These are phyloP conservation scores for Standfussiana lucernea DNA, from an alignment of 2,888 invertebrate genomes.

Conservation along the genomic window DNA sequence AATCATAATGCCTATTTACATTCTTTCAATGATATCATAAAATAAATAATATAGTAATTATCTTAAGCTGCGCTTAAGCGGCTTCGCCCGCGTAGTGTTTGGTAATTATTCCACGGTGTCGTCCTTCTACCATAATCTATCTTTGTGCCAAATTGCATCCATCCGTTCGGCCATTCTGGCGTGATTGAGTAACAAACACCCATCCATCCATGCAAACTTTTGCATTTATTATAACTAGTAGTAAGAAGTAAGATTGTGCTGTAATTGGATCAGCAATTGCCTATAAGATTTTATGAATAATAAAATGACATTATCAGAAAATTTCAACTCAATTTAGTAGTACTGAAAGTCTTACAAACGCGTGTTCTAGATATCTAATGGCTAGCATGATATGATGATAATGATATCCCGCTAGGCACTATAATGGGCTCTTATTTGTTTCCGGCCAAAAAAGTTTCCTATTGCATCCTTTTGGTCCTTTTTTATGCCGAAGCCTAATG, in stretches of 20 bases:
- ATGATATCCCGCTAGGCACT: conserved; percentile 1
- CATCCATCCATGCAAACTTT: no score
- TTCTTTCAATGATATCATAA: background rate
- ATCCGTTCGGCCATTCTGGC: no score
- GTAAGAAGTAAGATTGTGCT: no score
- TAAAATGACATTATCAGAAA: background rate
- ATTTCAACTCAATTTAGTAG: background rate
- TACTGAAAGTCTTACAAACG: background rate
- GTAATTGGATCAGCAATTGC: background rate
- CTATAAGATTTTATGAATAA: background rate
- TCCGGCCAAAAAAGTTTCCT: background rate
- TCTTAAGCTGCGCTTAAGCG: no score
- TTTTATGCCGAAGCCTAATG: background rate
- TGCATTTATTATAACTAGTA: no score
- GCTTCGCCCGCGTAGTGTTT: no score
- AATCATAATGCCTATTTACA: background rate
- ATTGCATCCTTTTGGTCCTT: background rate
- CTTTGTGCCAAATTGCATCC: no score
- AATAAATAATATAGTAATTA: no score
- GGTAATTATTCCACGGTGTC: no score
- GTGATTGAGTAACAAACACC: no score
- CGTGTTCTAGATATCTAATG: background rate
- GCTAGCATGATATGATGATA: no score
- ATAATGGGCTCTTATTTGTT: background rate
- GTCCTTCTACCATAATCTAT: no score